Evolutionary conservation across 1,140 invertebrate species (phyloP).

Genomic region (Halictus rubicundus): DNA sequence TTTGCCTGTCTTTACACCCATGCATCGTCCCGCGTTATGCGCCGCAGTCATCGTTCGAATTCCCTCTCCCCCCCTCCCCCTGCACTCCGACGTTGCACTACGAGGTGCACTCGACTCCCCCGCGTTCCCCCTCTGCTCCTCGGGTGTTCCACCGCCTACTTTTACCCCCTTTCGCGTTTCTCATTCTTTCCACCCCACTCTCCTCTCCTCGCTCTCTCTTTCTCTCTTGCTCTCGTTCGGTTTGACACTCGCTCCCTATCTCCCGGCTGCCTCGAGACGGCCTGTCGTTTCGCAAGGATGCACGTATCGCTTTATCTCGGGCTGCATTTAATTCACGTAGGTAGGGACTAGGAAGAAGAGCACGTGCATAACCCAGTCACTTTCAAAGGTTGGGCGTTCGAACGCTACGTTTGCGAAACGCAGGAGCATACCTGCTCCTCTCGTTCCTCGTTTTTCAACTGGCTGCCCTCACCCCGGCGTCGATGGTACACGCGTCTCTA

Average conservation of each 20-base stretch:
- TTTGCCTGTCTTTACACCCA: slow-evolving; percentile 53
- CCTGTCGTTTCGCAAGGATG: slow-evolving; percentile 65
- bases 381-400: slow-evolving; percentile 68
- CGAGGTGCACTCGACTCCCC: too few species aligned
- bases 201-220: not conserved
- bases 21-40: slow-evolving; percentile 57
- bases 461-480: not conserved
- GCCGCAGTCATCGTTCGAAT: slow-evolving; percentile 43
- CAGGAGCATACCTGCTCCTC: slow-evolving; percentile 56
- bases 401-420: slow-evolving; percentile 60
- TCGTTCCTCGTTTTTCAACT: not conserved
- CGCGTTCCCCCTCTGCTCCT: not conserved
- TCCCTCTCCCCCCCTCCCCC: too few species aligned
- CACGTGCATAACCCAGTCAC: slow-evolving; percentile 66
- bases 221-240: too few species aligned
- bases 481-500: slow-evolving; percentile 23
- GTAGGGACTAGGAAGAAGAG: slow-evolving; percentile 66
- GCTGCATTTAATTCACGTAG: slow-evolving; percentile 67
- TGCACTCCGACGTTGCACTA: too few species aligned
- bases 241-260: slow-evolving; percentile 13
- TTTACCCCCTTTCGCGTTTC: slow-evolving; percentile 23
- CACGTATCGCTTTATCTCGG: slow-evolving; percentile 66
- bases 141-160: slow-evolving; percentile 24
- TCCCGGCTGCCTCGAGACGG: slow-evolving; percentile 26
- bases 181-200: too few species aligned